These are phyloP conservation scores for Empidonax traillii DNA, from an alignment of 2,113 vertebrate genomes.

Conservation along the genomic window DNA sequence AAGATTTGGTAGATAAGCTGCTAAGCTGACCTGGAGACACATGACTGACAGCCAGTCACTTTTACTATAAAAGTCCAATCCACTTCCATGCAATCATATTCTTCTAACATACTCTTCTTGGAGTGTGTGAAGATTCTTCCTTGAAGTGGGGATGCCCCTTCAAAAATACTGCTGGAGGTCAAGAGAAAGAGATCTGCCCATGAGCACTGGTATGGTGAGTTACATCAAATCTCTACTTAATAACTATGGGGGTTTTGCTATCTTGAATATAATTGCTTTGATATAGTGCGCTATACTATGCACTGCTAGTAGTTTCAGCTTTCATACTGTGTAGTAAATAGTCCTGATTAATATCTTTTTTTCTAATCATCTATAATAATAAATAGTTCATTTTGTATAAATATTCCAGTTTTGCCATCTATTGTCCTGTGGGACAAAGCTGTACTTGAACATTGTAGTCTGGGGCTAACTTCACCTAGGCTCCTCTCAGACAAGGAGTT, in stretches of 20 bases:
- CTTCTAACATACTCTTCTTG: neutral
- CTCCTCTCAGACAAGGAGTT: neutral
- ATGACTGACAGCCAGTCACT: neutral
- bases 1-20: neutral
- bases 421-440: neutral
- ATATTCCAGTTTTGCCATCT: neutral
- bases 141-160: neutral
- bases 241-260: neutral
- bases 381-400: neutral
- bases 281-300: neutral
- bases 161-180: neutral
- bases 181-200: neutral
- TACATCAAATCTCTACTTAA: neutral
- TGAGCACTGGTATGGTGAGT: neutral
- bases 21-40: neutral
- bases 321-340: neutral
- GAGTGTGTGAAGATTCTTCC: neutral
- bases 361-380: neutral
- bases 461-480: neutral
- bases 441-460: neutral
- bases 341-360: neutral
- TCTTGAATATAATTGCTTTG: neutral
- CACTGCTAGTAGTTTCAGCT: neutral
- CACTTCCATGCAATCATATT: neutral
- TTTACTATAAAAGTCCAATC: neutral